These are phyloP conservation scores for Nestor notabilis DNA, from an alignment of 2,113 vertebrate genomes.

Conservation along the genomic window DNA sequence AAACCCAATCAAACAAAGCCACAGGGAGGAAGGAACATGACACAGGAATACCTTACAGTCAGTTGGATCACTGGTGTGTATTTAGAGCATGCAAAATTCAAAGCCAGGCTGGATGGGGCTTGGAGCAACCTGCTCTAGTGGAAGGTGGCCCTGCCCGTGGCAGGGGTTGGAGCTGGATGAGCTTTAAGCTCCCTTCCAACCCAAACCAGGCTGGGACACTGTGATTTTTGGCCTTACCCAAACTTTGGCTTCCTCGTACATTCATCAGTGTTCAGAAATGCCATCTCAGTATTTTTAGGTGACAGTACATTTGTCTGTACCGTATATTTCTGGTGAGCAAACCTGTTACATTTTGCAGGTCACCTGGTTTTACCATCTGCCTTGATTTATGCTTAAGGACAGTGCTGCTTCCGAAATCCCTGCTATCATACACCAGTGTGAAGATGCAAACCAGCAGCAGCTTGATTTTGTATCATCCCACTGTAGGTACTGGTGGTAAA, in stretches of 20 bases:
- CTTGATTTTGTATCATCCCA: not conserved
- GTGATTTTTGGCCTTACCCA: not conserved
- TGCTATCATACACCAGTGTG: rapidly evolving
- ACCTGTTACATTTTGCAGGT: slow-evolving; percentile 13
- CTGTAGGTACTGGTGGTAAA: not conserved
- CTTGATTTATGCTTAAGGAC: not conserved
- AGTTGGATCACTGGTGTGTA: not conserved
- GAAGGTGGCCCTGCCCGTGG: not conserved
- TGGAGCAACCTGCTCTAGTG: not conserved
- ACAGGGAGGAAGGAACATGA: not conserved
- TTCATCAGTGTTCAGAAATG: slow-evolving; percentile 25
- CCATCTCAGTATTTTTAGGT: not conserved
- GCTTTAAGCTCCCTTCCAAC: not conserved
- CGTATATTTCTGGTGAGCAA: not conserved
- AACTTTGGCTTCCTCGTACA: not conserved
- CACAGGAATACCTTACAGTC: not conserved
- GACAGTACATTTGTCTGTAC: slow-evolving; percentile 18
- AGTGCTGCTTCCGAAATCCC: not conserved
- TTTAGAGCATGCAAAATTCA: not conserved
- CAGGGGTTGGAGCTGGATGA: not conserved
- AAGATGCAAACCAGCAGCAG: not conserved
- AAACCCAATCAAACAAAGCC: not conserved
- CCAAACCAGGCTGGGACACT: not conserved
- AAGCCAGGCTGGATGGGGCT: not conserved
- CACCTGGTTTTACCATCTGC: slow-evolving; percentile 46